Percentiles rank a stretch among this genome's conserved stretches.
Evolutionary conservation across 2,888 invertebrate genomes (phyloP).

Genomic region (Acronicta aceris): DNA sequence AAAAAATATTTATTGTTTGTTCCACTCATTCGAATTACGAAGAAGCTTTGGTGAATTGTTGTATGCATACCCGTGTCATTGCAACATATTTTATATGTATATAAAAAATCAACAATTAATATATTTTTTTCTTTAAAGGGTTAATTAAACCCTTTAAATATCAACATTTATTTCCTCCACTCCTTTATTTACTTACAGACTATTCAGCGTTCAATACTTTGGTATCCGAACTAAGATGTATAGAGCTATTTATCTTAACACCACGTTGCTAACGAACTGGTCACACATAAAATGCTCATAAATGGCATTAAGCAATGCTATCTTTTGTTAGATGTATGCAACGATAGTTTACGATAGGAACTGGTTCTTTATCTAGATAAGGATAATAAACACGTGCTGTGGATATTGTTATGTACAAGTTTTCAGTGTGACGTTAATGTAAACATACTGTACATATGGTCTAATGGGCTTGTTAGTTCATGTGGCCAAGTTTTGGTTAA

Average conservation of each 20-base stretch:
- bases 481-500: slow-evolving; percentile 32
- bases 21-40: too few species aligned
- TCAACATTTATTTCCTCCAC: slow-evolving; percentile 18
- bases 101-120: too few species aligned
- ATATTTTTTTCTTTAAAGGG: neutral
- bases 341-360: slow-evolving; percentile 38
- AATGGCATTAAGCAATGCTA: slow-evolving; percentile 59
- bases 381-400: slow-evolving; percentile 45
- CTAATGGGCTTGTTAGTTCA: slow-evolving; percentile 22
- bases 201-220: slow-evolving; percentile 35
- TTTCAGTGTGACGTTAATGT: slow-evolving; percentile 30
- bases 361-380: slow-evolving; percentile 44
- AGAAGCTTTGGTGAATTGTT: too few species aligned
- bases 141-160: slow-evolving; percentile 7
- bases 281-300: slow-evolving; percentile 62
- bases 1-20: too few species aligned
- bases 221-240: slow-evolving; percentile 53
- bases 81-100: too few species aligned
- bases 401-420: slow-evolving; percentile 39
- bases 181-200: slow-evolving; percentile 24
- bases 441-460: slow-evolving; percentile 26
- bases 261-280: slow-evolving; percentile 65
- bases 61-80: too few species aligned
- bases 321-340: slow-evolving; percentile 61
- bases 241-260: slow-evolving; percentile 60